Evolutionary conservation across 2,113 vertebrate genomes (phyloP), one percentile per base, ranked within the genome.

Genomic region (Xiphophorus couchianus): DNA sequence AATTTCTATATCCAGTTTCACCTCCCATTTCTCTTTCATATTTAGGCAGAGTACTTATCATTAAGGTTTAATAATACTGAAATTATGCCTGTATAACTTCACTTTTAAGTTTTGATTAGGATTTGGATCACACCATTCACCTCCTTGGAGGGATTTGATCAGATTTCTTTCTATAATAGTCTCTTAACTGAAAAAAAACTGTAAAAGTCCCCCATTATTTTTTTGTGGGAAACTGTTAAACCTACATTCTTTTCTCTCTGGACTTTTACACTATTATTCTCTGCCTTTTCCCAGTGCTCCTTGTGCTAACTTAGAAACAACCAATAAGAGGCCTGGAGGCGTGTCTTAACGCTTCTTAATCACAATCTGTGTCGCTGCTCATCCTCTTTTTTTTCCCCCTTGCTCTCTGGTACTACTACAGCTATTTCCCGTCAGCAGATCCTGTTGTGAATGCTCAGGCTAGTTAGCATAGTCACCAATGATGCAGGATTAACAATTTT

Each of bases 11-110:
- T 74, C 39, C 39, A 74, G 73, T 48, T 74, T 54, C 42, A 54
- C 25, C 44, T 58, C 48, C 63, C n/a, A n/a, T 66, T 74, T 66
- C 62, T 60, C 48, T 66, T 74, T 74, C 48, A 66, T 66, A 74
- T 74, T 74, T 74, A 60, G 51, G 63, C 73, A 54, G n/a, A 66
- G 39, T 39, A 64, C 73, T 74, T 74, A 74, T 74, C 63, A 74
- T 74, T 66, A 60, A 74, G 63, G 48, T 66, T 74, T 66, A 58
- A 74, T 74, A 74, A 66, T 58, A 1, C 63, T 37, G 48, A 66
- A 74, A 39, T 74, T 58, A 30, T 74, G 37, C 63, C 48, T 25
- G 31, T 28, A 6, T 39, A 58, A 66, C 63, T 60, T 58, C 73
- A 30, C 31, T 60, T 66, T 74, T 66, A 74, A 74, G 63, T 63